Evolutionary conservation across 92 coral and sea anemone species (phyloP).

Genomic region (Siderastrea siderea): DNA sequence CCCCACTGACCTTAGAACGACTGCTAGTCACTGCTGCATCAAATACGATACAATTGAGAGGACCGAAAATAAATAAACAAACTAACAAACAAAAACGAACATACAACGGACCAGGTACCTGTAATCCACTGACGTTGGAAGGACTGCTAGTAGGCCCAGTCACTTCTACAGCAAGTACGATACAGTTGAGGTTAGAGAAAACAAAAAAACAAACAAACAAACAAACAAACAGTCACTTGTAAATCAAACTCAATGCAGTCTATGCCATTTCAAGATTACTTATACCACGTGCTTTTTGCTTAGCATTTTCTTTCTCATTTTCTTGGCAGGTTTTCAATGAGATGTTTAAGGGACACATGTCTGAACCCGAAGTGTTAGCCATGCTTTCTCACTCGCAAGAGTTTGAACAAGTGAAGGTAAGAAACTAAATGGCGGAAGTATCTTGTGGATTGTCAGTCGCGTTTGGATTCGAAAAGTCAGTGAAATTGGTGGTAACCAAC

Average conservation of each 20-base stretch:
- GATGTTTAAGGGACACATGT: constrained; percentile 77
- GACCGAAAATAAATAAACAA: too few relatives aligned
- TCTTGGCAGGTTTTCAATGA: constrained; percentile 84
- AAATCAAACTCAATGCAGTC: not conserved
- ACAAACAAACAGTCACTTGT: not conserved
- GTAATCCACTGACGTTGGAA: too few relatives aligned
- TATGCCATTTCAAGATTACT: too few relatives aligned
- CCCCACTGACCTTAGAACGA: constrained; percentile 90
- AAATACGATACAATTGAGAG: not conserved
- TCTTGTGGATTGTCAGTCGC: too few relatives aligned
- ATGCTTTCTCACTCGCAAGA: constrained; percentile 95
- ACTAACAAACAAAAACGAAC: too few relatives aligned
- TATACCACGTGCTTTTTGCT: too few relatives aligned
- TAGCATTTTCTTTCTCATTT: not conserved
- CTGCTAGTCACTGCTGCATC: not conserved
- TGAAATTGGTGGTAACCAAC: too few relatives aligned
- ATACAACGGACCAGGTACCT: too few relatives aligned
- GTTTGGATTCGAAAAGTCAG: too few relatives aligned
- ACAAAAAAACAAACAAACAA: not conserved
- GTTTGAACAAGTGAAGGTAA: constrained; percentile 97
- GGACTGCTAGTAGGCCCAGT: too few relatives aligned
- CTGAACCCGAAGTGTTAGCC: constrained; percentile 82
- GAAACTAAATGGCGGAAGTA: not conserved
- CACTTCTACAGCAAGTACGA: too few relatives aligned
- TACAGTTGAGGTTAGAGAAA: constrained; percentile 15